Base-by-base conservation (phyloP, 2,888 invertebrate genomes). In the Blastobasis lacticolella region DNA sequence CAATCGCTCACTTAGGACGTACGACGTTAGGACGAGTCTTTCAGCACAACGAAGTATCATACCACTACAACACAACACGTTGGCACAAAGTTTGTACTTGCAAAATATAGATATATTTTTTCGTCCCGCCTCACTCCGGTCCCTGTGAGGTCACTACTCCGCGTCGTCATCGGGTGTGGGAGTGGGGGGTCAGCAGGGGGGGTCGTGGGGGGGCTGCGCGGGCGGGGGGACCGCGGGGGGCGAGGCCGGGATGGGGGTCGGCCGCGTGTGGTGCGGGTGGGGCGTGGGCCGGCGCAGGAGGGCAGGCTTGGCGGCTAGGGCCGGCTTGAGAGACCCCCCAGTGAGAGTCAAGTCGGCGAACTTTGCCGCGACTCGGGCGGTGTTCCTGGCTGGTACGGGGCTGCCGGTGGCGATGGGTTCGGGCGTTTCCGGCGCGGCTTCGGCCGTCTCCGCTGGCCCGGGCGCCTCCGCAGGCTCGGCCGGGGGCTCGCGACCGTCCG, bases 291-390 rank as follows among this genome's bases (percentile, higher is more conserved):
- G 79, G 44, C 84, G 78, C 81, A 95, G 90, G 63, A 96, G 92
- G 63, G 93, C 92, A 10, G 96, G 96, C 83, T 95, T 96, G 49
- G 93, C 92, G 74, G 95, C 93, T 54, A 94, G 90, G 69, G 93
- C 92, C 6, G 94, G 94, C 75, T 94, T 94, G 56, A 91, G 90
- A 56, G 90, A 89, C 58, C 91, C 91, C 46, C 91, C 91, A 37
- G 91, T 91, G 37, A 91, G 80, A 64, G 91, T 90, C 60, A 91
- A 87, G 65, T 91, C 91, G 23, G 91, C 91, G 76, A 92, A 92
- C 76, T 92, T 90, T 57, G 91, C 90, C 36, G 90, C 90, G 60
- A 91, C 90, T 63, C 91, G 90, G 56, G 90, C 90, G 53, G 91
- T 92, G 69, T 91, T 90, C 51, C 91, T 83, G 49, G 88, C 84